Evolutionary conservation across 2,113 vertebrate genomes (phyloP), one percentile per base, ranked within the genome.

Genomic region (Protobothrops flavoviridis): DNA sequence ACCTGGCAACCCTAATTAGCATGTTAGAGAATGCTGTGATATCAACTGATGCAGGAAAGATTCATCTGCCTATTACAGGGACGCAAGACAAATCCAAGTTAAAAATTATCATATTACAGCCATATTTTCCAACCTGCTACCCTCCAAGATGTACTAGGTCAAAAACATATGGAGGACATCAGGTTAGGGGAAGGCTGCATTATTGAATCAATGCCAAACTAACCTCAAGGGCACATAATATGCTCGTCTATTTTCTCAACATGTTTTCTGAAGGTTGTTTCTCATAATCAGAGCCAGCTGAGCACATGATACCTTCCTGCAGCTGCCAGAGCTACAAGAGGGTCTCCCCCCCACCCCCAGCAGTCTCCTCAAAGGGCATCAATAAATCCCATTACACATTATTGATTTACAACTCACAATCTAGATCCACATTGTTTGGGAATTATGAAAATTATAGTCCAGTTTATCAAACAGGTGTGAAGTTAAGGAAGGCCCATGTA

Each of bases 191-290:
- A 81, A 20, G 17, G 74, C 6, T 81, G 33, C 17, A 21, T 81
- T 81, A 81, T 81, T 43, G 74, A 21, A 74, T 33, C 4, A 6
- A 21, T n/a, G 61, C 17, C 45, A 69, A 53, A 74, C n/a, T 90
- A 39, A 52, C 7, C 29, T 13, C 50, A n/a, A 87, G 43, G 17
- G 55, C 86, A 87, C 55, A 91, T 29, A 48, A 33, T 9, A 20
- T 21, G 29, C 12, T 57, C 17, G 26, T 57, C 85, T 53, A 21
- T 3, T 29, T 85, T 56, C n/a, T 91, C 50, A 56, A 26, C 20
- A 12, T 86, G 69, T 59, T 59, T 59, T 91, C 81, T 87, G 91
- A 91, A 87, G 91, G 55, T 85, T 50, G 26, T 87, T 91, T 86
- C 81, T 87, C 26, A 56, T 43, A 57, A 24, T 61, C 43, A 23